Evolutionary conservation across 2,888 invertebrate genomes (phyloP), one percentile per base, ranked within the genome.

Genomic region (Apocheima hispidaria): DNA sequence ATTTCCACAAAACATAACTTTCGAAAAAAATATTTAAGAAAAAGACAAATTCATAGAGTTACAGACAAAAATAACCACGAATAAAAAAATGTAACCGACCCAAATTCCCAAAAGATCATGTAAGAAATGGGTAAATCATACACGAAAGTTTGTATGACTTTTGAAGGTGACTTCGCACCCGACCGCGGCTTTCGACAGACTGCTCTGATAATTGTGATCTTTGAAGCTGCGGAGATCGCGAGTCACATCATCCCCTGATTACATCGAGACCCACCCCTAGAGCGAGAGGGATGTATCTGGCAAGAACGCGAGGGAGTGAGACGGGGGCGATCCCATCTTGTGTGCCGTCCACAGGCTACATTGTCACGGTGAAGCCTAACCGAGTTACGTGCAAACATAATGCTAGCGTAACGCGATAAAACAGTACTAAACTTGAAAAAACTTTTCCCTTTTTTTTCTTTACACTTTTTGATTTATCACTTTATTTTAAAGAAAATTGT

Each of bases 291-390:
- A 56, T 50, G 63, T 68, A 77, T 43, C 28, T 18, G 38, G 23
- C n/a, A 4, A 4, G 10, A 1, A 36, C 12, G 63, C 6, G 86
- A 58, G 79, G 28, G 80, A 92, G 77, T 18, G 87, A 80, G 88
- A 86, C 75, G 73, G 90, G 73, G 78, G 91, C 82, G 88, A 91
- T 90, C 94, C 94, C 94, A 94, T 94, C 94, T 94, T 94, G 94
- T 94, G 84, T 85, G 86, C 86, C 88, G 92, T 92, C 92, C 86
- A 91, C 90, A 92, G 92, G 92, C 91, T 92, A 92, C 87, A 86
- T 92, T 91, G 92, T 92, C 92, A 92, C 84, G 83, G 84, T 81
- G 77, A 78, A 78, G 84, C 84, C 84, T 84, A 84, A 82, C 88
- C 83, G 82, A 86, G 83, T 86, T 83, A 85, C 85, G 80, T 81